Base-by-base conservation (phyloP, 35 echinoderm and acorn worm genomes). In the Apostichopus californicus region DNA sequence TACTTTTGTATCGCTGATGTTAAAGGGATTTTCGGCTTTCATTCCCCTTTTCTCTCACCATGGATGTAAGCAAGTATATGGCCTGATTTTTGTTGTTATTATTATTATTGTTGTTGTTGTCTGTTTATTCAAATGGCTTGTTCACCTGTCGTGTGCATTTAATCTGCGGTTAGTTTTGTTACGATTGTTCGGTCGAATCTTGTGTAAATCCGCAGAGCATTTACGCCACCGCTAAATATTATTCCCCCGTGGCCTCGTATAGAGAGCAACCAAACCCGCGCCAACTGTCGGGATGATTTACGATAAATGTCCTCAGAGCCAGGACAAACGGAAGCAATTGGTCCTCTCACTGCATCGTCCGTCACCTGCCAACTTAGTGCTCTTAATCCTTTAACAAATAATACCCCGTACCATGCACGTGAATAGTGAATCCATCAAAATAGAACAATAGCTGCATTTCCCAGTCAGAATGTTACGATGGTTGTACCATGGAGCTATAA, bases 291-390 rank as follows among this genome's bases (percentile, higher is more conserved):
- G 12, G 52, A n/a, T 83, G 56, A 83, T 83, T 83, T 83, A 83
- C 53, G 80, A 55, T 9, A 55, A 55, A 46, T 55, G 80, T 55
- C 80, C 28, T 83, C 52, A 83, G 80, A 17, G 56, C 11, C 80
- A 56, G 80, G 80, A 83, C 52, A 56, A 79, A n/a, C 80, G 80
- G 80, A 83, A 83, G 56, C 80, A 83, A 83, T 83, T 55, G 80
- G 80, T 18, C 80, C 28, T 55, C 17, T 83, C 20, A 56, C 11
- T 55, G 52, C 8, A 79, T 61, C 7, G 17, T 83, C 80, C 7
- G 17, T 83, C 80, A 83, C 52, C 80, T 83, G 80, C 80, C 80
- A 83, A 83, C 26, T 28, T 28, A 21, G 12, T 56, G 15, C 13
- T 83, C 34, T 83, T 55, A 83, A 83, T 83, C 53, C 28, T 55